These are phyloP conservation scores for Xerus rutilus DNA, from an alignment of 2,797 vertebrate genomes.

Conservation along the genomic window DNA sequence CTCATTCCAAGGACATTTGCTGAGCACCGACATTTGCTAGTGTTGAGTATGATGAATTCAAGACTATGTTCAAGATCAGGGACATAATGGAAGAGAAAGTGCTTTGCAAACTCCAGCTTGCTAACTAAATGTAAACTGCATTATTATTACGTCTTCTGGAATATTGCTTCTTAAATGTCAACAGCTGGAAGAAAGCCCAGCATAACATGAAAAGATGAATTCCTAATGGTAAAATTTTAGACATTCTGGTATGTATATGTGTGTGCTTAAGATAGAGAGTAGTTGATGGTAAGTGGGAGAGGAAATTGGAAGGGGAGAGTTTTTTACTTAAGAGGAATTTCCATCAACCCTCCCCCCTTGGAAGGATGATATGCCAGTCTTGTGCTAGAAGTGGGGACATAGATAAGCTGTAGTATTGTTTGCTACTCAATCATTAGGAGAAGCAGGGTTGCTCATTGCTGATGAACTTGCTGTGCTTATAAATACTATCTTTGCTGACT, in stretches of 20 bases:
- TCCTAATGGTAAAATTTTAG: neutral
- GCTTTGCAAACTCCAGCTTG: neutral
- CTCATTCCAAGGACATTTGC: neutral
- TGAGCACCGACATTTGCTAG: neutral
- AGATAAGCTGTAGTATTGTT: neutral
- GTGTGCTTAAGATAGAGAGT: neutral
- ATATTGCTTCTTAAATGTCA: neutral
- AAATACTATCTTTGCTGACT: constrained; percentile 68
- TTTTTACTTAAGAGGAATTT: neutral
- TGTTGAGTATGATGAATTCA: neutral
- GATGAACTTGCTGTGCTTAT: neutral
- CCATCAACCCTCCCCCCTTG: neutral
- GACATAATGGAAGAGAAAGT: neutral
- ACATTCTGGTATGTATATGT: neutral
- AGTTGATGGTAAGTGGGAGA: neutral
- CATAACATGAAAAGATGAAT: neutral
- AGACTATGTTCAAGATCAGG: neutral
- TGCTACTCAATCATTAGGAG: neutral
- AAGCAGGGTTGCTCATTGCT: constrained; percentile 1
- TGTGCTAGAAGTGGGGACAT: neutral
- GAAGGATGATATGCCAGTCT: neutral
- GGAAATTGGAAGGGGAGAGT: neutral
- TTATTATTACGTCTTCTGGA: neutral
- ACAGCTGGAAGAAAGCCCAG: neutral
- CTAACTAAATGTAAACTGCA: neutral